Base-by-base conservation (phyloP, 2,113 vertebrate species). In the Hydrolagus affinis region DNA sequence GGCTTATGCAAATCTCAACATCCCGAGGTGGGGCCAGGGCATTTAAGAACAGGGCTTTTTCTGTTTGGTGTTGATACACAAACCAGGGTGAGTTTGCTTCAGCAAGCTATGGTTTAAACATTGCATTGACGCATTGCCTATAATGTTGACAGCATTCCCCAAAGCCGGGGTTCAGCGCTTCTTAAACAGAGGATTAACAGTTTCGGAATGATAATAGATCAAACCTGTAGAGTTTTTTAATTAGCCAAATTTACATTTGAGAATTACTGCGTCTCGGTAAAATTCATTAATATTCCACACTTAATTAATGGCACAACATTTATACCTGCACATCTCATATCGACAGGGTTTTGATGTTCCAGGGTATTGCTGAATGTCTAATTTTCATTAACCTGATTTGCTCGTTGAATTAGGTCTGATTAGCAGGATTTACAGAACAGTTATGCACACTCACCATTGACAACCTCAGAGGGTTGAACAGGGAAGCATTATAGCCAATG, bases 361-460 rank as follows among this genome's bases (percentile, higher is more conserved):
- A 6, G 44, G 6, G 44, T 44, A 44, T 44, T 44, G 44, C 44
- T 44, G 44, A 6, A 44, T 44, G 59, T 62, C 57, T 62, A 59
- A 59, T 59, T 62, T 23, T 59, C 19, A 62, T 62, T 62, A 60
- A 78, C 57, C 59, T 78, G 62, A 78, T 78, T 78, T 78, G 19
- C 76, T 14, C 57, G 60, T 25, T 78, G n/a, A 78, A 62, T 23
- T 10, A 60, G 11, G 3, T 28, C 57, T 25, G 76, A 59, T 78
- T 78, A 62, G 76, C 59, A 78, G n/a, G 59, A 59, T 78, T 62
- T 12, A 15, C 28, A 14, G n/a, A 62, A 11, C 59, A 23, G 23
- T 62, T 62, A 78, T 78, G n/a, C 44, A 44, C 44, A 44, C 21
- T 60, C 59, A 25, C 8, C 32, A 56, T 56, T 44, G 19, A 44